Conservation (phyloP, 2,113 vertebrate species). For the Lepisosteus osseus region DNA sequence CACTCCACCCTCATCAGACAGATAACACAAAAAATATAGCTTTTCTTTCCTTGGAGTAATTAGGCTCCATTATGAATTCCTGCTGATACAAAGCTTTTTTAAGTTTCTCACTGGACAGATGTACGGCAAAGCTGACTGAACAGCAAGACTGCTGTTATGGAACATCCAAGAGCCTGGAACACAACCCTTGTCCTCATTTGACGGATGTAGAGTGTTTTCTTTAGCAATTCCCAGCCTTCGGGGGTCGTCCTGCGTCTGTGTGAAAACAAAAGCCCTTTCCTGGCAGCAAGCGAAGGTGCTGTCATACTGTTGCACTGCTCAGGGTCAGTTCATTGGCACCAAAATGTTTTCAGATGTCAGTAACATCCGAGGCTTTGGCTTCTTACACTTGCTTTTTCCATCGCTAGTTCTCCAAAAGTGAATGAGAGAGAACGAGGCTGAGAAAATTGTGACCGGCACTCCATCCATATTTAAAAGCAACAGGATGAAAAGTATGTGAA, state of each 20-base stretch:
- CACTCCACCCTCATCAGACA: background rate
- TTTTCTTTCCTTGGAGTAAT: constrained; percentile 1
- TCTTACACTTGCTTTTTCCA: background rate
- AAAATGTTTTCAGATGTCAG: background rate
- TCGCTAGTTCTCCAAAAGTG: background rate
- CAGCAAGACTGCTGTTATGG: background rate
- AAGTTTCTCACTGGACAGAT: constrained; percentile 7
- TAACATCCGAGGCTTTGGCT: background rate
- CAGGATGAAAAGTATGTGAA: too few relatives aligned
- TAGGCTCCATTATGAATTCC: constrained; percentile 1
- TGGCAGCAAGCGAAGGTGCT: background rate
- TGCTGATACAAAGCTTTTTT: background rate
- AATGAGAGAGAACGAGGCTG: too few relatives aligned
- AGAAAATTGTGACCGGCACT: too few relatives aligned
- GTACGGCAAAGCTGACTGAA: constrained; percentile 14
- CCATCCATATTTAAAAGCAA: too few relatives aligned
- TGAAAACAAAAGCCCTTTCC: background rate
- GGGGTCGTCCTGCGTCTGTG: background rate
- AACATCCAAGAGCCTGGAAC: constrained; percentile 7
- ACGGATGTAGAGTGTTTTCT: constrained; percentile 7
- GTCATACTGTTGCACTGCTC: background rate
- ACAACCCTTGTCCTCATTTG: constrained; percentile 18
- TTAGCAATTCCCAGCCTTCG: constrained; percentile 12
- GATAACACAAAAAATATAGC: background rate
- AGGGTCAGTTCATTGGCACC: constrained; percentile 1